A percentile compares a stretch with the other conserved stretches of the same genome.
phyloP scores from a whole-genome alignment of 2,888 invertebrate species.

The Ellobium chinense region DNA sequence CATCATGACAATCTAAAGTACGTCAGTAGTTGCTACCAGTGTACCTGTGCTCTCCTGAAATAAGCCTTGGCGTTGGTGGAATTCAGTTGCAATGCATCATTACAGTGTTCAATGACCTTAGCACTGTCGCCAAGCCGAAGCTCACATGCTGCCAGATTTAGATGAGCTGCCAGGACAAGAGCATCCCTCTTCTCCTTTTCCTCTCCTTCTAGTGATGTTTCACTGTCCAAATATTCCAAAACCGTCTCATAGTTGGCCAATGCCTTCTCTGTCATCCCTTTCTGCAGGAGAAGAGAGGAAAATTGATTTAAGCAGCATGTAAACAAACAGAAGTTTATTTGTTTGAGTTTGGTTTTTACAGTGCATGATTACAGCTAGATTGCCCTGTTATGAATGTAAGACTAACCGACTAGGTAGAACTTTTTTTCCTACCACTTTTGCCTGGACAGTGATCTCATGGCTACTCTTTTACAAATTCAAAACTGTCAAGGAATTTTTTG shows the following conservation, averaged over 20 bases:
- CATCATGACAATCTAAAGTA: too few species aligned
- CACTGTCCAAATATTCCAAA: slow-evolving; percentile 83
- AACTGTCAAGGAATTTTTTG: too few species aligned
- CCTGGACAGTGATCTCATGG: too few species aligned
- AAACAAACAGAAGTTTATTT: too few species aligned
- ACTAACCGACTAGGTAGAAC: too few species aligned
- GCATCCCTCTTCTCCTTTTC: slow-evolving; percentile 80
- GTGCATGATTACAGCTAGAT: too few species aligned
- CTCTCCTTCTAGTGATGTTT: slow-evolving; percentile 80
- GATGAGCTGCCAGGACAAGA: slow-evolving; percentile 85
- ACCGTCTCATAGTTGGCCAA: slow-evolving; percentile 92
- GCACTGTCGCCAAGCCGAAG: slow-evolving; percentile 85
- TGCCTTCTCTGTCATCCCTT: slow-evolving; percentile 87
- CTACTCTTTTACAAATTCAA: too few species aligned
- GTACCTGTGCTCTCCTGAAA: slow-evolving; percentile 90
- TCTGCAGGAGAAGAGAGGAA: slow-evolving; percentile 59
- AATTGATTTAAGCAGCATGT: too few species aligned
- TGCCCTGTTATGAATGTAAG: too few species aligned
- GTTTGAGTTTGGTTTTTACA: too few species aligned
- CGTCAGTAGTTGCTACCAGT: too few species aligned
- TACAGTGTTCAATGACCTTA: slow-evolving; percentile 80
- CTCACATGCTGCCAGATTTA: slow-evolving; percentile 91
- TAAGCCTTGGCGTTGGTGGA: slow-evolving; percentile 91
- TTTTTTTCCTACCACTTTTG: too few species aligned
- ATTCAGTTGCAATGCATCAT: slow-evolving; percentile 88